phyloP scores from a whole-genome alignment of 2,113 vertebrate species.

The Isurus oxyrinchus region DNA sequence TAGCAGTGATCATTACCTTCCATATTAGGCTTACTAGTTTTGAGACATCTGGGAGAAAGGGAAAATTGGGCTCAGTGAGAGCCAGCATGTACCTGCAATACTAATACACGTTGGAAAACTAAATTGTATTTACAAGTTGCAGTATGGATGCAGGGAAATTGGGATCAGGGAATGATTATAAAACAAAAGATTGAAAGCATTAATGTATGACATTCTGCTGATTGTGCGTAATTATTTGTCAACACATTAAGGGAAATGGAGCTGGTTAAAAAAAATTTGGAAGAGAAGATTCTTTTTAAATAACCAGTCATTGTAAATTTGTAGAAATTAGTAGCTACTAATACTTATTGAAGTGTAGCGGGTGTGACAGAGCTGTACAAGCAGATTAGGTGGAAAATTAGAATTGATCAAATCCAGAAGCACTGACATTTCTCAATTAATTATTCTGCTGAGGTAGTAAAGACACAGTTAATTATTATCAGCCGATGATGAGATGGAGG shows the following conservation, averaged over 20 bases:
- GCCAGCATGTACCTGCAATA: too few species aligned
- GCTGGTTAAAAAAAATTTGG: background rate
- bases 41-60: background rate
- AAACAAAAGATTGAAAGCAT: background rate
- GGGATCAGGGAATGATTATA: background rate
- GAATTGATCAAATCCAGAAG: conserved; percentile 29
- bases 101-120: background rate
- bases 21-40: background rate
- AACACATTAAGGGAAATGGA: background rate
- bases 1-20: background rate
- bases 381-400: conserved; percentile 19
- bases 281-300: background rate
- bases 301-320: background rate
- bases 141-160: background rate
- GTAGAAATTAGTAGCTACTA: background rate
- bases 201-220: background rate
- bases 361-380: background rate
- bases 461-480: conserved; percentile 31
- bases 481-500: conserved; percentile 16
- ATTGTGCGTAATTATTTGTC: background rate
- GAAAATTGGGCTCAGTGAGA: background rate
- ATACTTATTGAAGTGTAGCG: conserved; percentile 5
- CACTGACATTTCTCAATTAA: conserved; percentile 21
- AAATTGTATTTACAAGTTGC: background rate
- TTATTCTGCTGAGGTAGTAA: conserved; percentile 28